Percentiles rank a stretch among this genome's conserved stretches.
Evolutionary conservation across 30 jellyfish, hydroid and myxozoan species (phyloP).

Genomic region (Cassiopea andromeda): DNA sequence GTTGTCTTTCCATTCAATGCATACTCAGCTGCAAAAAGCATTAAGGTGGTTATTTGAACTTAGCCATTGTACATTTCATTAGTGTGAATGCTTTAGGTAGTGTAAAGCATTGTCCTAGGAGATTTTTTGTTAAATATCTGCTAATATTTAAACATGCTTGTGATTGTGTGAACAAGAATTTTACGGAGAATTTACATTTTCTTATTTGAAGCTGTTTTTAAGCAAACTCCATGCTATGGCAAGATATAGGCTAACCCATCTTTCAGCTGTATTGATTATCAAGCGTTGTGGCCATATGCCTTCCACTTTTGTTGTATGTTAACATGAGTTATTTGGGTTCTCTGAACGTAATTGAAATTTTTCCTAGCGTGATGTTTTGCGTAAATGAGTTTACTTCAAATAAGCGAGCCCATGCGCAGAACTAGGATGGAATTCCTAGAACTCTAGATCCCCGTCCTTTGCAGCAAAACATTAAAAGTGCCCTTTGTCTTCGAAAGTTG

Average conservation of each 20-base stretch:
- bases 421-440: no score
- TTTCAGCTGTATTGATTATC: neutral
- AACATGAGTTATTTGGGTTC: neutral
- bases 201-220: neutral
- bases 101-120: neutral
- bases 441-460: no score
- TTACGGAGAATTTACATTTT: neutral
- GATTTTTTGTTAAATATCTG: neutral
- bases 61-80: neutral
- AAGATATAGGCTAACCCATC: no score
- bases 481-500: no score
- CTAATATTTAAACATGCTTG: neutral
- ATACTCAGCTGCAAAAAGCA: constrained; percentile 83
- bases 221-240: neutral
- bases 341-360: neutral
- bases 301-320: neutral
- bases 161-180: neutral
- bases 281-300: neutral
- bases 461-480: no score
- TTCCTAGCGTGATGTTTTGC: neutral
- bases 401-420: no score
- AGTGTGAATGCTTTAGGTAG: neutral
- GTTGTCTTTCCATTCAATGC: constrained; percentile 87
- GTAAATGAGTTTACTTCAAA: no score
- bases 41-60: constrained; percentile 48